phyloP scores from a whole-genome alignment of 53 echinoderm and acorn worm genomes.

The Apostichopus leukothele region DNA sequence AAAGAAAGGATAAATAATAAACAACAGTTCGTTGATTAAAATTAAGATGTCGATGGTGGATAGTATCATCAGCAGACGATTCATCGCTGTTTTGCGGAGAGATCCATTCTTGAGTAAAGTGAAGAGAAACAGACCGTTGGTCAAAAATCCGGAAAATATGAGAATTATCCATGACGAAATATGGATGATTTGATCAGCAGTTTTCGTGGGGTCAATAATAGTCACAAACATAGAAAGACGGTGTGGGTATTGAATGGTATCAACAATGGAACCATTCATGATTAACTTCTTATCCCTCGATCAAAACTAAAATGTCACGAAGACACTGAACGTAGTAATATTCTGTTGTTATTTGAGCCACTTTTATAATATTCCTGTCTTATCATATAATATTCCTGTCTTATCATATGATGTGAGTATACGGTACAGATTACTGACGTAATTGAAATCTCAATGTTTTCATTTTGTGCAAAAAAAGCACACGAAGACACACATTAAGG shows the following conservation, averaged over 20 bases:
- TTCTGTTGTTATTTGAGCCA: too few species aligned
- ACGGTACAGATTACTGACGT: too few species aligned
- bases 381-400: too few species aligned
- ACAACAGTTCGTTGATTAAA: conserved; percentile 19
- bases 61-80: conserved; percentile 18
- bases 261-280: conserved; percentile 9
- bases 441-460: too few species aligned
- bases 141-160: conserved; percentile 7
- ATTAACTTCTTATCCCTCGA: background rate
- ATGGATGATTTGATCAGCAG: background rate
- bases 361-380: too few species aligned
- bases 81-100: conserved; percentile 13
- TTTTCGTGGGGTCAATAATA: background rate
- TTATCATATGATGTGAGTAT: too few species aligned
- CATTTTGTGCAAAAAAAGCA: too few species aligned
- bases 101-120: conserved; percentile 9
- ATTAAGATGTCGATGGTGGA: conserved; percentile 2
- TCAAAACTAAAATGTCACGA: too few species aligned
- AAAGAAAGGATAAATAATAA: conserved; percentile 6
- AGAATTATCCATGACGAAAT: conserved; percentile 5
- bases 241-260: conserved; percentile 30
- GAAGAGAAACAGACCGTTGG: conserved; percentile 18
- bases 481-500: too few species aligned
- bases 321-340: too few species aligned
- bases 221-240: conserved; percentile 26